phyloP scores from a whole-genome alignment of 1,140 invertebrate species.

The Oedothorax gibbosus region DNA sequence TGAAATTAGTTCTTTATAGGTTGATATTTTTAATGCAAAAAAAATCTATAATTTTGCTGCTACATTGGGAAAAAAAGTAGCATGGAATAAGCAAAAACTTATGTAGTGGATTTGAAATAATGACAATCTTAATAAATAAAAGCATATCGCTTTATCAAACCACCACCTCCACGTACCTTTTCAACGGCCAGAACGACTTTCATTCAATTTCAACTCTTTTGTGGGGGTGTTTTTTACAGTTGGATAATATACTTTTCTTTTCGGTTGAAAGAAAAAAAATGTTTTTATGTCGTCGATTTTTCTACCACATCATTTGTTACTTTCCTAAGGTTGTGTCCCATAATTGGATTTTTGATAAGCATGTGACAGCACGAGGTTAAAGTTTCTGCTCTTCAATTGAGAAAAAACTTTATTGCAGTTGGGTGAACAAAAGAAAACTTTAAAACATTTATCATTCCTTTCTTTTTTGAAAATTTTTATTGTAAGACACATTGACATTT shows the following conservation, averaged over 20 bases:
- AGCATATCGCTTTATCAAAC: no score
- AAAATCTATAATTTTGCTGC: no score
- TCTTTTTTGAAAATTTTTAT: no score
- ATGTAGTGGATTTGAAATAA: no score
- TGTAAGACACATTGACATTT: no score
- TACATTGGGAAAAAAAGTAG: no score
- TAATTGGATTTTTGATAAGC: slow-evolving; percentile 48
- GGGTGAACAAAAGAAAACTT: slow-evolving; percentile 10
- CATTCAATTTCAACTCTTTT: slow-evolving; percentile 7
- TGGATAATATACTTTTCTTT: slow-evolving; percentile 20
- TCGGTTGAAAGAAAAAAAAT: slow-evolving; percentile 6
- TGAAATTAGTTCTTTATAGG: no score
- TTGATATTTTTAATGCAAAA: no score
- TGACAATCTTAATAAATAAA: no score
- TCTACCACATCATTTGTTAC: slow-evolving; percentile 29
- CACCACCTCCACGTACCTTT: no score
- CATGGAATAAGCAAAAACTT: no score
- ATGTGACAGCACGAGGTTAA: slow-evolving; percentile 28
- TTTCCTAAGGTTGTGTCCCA: not conserved
- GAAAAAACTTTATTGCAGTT: not conserved
- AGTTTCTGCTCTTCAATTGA: slow-evolving; percentile 19
- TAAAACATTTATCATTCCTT: not conserved
- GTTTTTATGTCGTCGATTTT: slow-evolving; percentile 35
- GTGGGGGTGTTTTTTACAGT: not conserved
- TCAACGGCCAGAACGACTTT: slow-evolving; percentile 14